phyloP scores from a whole-genome alignment of 2,113 vertebrate genomes.

The Pseudonaja textilis region DNA sequence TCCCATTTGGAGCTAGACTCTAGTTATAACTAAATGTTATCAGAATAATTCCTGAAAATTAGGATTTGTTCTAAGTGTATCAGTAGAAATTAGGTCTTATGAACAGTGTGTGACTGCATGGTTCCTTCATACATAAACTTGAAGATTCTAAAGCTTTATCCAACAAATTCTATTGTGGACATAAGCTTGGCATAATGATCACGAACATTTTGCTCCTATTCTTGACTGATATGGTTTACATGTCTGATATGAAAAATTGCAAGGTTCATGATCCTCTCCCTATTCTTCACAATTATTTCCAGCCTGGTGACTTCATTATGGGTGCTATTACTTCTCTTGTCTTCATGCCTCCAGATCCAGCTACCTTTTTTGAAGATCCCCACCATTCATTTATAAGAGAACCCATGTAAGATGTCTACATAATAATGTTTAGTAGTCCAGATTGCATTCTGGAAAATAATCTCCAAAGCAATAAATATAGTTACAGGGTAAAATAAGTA shows the following conservation, averaged over 20 bases:
- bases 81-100: background rate
- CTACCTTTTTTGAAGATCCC: background rate
- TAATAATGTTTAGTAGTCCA: no score
- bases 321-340: background rate
- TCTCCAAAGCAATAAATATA: background rate
- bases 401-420: background rate
- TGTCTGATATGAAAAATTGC: background rate
- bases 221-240: background rate
- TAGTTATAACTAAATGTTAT: background rate
- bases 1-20: background rate
- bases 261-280: background rate
- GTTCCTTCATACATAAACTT: no score
- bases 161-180: background rate
- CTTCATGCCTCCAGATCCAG: background rate
- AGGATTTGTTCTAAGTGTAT: no score
- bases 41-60: background rate
- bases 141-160: background rate
- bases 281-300: conserved; percentile 3
- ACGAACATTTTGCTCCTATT: background rate
- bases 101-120: background rate
- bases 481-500: background rate
- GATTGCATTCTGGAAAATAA: background rate
- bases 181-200: background rate
- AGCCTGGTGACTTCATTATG: background rate
- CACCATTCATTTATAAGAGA: background rate